A percentile compares a stretch with the other conserved stretches of the same genome.
Evolutionary conservation across 2,113 vertebrate species (phyloP).

Genomic region (Pyrgilauda ruficollis): DNA sequence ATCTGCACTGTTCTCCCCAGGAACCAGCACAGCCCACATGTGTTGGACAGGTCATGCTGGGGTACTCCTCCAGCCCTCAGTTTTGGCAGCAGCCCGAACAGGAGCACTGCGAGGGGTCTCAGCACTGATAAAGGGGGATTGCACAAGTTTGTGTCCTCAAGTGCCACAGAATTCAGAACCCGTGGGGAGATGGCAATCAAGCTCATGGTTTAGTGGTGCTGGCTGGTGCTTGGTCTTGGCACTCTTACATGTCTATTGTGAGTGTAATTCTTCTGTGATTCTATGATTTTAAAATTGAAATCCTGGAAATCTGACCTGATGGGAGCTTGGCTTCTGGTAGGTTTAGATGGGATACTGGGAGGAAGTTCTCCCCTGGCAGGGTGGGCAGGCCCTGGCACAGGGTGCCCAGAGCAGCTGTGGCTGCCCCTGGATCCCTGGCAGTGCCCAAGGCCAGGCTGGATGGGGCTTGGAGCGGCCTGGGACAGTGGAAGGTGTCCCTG

Average conservation of each 20-base stretch:
- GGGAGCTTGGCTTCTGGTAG: background rate
- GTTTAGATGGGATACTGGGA: background rate
- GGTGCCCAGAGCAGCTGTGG: background rate
- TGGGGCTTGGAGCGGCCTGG: rapidly evolving
- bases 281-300: background rate
- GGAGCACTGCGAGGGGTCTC: background rate
- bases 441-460: background rate
- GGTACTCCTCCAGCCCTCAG: background rate
- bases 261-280: background rate
- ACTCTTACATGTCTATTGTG: background rate
- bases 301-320: background rate
- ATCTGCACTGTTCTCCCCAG: background rate
- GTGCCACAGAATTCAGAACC: background rate
- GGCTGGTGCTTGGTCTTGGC: background rate
- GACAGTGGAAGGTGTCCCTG: background rate
- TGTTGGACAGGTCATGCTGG: background rate
- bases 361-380: background rate
- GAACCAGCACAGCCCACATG: background rate
- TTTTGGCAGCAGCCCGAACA: background rate
- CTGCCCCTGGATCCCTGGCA: background rate
- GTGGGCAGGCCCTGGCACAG: background rate
- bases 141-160: background rate
- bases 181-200: background rate
- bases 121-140: background rate
- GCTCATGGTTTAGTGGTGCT: background rate